Conservation (phyloP, 2,797 vertebrate genomes). For the Meda fulgida region DNA sequence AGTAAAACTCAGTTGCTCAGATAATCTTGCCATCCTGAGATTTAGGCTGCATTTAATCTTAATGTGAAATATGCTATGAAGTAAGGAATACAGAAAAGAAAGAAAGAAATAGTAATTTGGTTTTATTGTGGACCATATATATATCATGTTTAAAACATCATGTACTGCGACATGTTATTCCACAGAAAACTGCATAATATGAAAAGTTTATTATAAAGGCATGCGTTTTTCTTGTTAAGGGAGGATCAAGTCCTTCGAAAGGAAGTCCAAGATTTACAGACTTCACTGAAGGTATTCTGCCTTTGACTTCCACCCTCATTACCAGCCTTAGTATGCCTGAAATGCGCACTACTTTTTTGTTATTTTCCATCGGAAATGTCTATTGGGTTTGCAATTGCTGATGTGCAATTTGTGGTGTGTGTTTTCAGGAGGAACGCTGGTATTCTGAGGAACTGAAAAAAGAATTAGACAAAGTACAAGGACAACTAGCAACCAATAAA, state of each 20-base stretch:
- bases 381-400: neutral
- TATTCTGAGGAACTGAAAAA: conserved; percentile 98
- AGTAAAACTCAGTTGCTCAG: neutral
- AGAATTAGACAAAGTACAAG: conserved; percentile 97
- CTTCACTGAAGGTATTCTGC: conserved; percentile 88
- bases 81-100: neutral
- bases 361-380: neutral
- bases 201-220: neutral
- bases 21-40: neutral
- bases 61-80: neutral
- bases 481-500: conserved; percentile 89
- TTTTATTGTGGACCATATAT: neutral
- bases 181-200: neutral
- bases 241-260: conserved; percentile 90
- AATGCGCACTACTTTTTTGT: neutral
- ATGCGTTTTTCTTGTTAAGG: conserved; percentile 66
- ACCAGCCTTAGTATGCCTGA: neutral
- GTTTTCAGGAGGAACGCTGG: conserved; percentile 93
- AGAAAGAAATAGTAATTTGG: neutral
- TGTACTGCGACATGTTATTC: neutral
- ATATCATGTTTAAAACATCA: neutral
- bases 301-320: neutral
- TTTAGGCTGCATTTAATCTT: neutral
- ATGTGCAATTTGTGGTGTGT: conserved; percentile 2
- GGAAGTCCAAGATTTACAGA: conserved; percentile 95